Evolutionary conservation across 2,113 vertebrate species (phyloP), one percentile per base, ranked within the genome.

Genomic region (Casuarius casuarius): DNA sequence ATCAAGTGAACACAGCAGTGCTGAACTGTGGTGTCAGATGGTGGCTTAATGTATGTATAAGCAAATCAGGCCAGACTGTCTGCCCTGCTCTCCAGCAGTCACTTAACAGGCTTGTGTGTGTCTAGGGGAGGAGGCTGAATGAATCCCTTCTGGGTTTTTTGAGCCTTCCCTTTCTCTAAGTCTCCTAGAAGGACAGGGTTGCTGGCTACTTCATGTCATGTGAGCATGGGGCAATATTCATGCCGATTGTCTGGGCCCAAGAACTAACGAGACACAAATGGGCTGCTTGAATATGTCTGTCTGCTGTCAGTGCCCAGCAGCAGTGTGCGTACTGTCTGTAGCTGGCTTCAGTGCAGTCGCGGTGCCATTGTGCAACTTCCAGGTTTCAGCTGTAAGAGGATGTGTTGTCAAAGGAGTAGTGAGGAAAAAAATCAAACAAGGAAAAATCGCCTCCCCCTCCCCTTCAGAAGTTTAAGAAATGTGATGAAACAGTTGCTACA

Each of bases 401-500:
- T 35, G 33, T 7, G 8, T 35, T 51, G 48, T 71, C 23, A 26
- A 26, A 71, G 48, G n/a, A 35, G 17, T 12, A 23, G n/a, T 20
- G 38, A 54, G 26, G 20, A 21, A 12, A 21, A 13, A 14, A 40
- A 51, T 8, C 4, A 48, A 19, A 18, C 9, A 31, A 59, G 31
- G 31, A 58, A 58, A 48, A 44, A 9, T 7, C 10, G 20, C 56
- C 31, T 25, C 40, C 31, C 65, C n/a, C 56, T 8, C 25, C 65
- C 33, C 14, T 13, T 23, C 8, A 10, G 21, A 28, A 35, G 15
- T 0, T 0, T 0, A 38, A 21, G 33, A 29, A 33, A n/a, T 5
- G 2, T 1, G 56, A 62, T 44, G 35, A 66, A 85, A 46, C 1
- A 7, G 15, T 42, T 16, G 35, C 21, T 28, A 23, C 11, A 76